Evolutionary conservation across 2,888 invertebrate genomes (phyloP), one percentile per base, ranked within the genome.

Genomic region (Eupithecia vulgata): DNA sequence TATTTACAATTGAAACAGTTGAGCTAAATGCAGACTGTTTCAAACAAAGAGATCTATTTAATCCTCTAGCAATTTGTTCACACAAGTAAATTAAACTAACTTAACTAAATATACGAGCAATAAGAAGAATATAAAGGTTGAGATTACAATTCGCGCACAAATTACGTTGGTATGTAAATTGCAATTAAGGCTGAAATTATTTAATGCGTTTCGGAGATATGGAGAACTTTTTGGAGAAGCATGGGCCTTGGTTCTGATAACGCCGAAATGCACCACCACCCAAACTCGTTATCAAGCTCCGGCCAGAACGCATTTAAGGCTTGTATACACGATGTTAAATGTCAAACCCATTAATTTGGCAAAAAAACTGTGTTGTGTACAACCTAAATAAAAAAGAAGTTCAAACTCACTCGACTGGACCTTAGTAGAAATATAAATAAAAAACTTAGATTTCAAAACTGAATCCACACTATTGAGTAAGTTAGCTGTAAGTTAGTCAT

Each of bases 281-380:
- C 91, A 90, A 89, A 90, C 82, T 85, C 81, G 85, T 92, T 93
- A 93, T 93, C 92, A 89, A 84, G 81, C 81, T 85, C 88, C 34
- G 40, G 17, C 62, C 85, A 82, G 80, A 88, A 89, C 85, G 87
- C 91, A 92, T 92, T 91, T 90, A 90, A 88, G 83, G 37, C 17
- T 37, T 12, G 13, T 13, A 15, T 21, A 65, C 65, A 65, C 65
- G 65, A 30, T 3, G 40, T 40, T 15, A 12, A 7, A 61, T 17
- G 34, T 61, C 61, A 2, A 17, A 34, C 61, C 30, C 15, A 59
- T 25, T 4, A 25, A 21, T 57, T 25, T 57, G 4, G 5, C 25
- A 25, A 59, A 21, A 45, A 45, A 42, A 4, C 10, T 2, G 10
- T 8, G 8, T n/a, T 52, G 10, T 21, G n/a, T n/a, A n/a, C n/a